Conservation (phyloP, 1,140 invertebrate species). For the Drosophila pandora region DNA sequence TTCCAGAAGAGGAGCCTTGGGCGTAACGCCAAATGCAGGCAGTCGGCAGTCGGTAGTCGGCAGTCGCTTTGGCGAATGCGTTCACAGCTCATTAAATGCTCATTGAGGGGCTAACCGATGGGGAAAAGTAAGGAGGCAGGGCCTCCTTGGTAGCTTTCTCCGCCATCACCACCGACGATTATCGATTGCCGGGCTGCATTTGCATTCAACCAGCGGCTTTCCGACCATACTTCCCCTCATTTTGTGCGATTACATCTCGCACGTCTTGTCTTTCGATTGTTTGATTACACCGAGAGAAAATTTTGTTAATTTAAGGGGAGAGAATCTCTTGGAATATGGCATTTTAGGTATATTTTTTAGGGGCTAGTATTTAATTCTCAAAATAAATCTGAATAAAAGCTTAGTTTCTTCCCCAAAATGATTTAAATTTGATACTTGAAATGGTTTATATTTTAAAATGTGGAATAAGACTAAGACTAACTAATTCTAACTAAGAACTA, state of each 20-base stretch:
- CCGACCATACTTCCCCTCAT: constrained; percentile 17
- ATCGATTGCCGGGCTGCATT: constrained; percentile 28
- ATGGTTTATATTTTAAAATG: no score
- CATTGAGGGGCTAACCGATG: constrained; percentile 16
- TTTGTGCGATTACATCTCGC: constrained; percentile 29
- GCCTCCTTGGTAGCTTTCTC: background rate
- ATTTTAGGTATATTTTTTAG: no score
- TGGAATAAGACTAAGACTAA: no score
- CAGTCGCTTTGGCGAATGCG: constrained; percentile 19
- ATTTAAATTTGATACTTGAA: no score
- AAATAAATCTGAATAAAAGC: no score
- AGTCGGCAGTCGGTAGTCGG: background rate
- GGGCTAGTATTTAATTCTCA: no score
- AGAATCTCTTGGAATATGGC: no score
- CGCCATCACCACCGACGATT: background rate
- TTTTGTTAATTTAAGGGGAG: no score
- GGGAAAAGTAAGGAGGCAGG: background rate
- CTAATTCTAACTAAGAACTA: no score
- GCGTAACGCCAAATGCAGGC: constrained; percentile 37
- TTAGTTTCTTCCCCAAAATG: no score
- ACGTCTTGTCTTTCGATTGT: constrained; percentile 22
- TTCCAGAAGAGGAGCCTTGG: constrained; percentile 6
- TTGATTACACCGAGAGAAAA: background rate
- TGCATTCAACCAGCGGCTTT: constrained; percentile 24
- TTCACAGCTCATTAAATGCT: constrained; percentile 44